phyloP scores from a whole-genome alignment of 2,888 invertebrate genomes.

The Camptogramma bilineatum region DNA sequence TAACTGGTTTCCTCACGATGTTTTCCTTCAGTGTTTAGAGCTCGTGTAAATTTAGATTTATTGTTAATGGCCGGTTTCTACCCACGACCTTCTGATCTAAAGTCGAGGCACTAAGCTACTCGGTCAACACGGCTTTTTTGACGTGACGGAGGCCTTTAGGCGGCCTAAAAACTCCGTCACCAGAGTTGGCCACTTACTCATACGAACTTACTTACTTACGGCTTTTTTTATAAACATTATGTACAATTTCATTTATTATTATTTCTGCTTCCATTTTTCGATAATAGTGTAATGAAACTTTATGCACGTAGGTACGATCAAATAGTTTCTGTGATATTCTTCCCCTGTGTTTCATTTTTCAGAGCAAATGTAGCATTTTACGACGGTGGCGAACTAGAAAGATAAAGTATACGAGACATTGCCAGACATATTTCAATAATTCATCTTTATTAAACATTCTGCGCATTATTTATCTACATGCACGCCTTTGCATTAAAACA shows the following conservation, averaged over 20 bases:
- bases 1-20: too few relatives aligned
- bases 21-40: too few relatives aligned
- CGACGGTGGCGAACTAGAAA: neutral
- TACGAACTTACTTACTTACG: too few relatives aligned
- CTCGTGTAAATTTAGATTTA: too few relatives aligned
- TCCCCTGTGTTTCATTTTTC: constrained; percentile 12
- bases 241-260: neutral
- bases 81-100: too few relatives aligned
- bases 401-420: neutral
- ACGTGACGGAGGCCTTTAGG: too few relatives aligned
- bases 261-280: neutral
- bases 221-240: neutral
- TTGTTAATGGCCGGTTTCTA: too few relatives aligned
- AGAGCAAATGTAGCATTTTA: constrained; percentile 7
- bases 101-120: too few relatives aligned
- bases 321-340: neutral
- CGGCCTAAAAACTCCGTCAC: neutral
- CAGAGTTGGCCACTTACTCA: too few relatives aligned
- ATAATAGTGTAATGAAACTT: neutral
- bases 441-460: constrained; percentile 11
- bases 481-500: constrained; percentile 3
- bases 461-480: constrained; percentile 1
- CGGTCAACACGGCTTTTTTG: too few relatives aligned
- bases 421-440: constrained; percentile 7
- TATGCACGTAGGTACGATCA: neutral